Evolutionary conservation across 1,140 invertebrate species (phyloP).

Genomic region (Leptestheria dahalacensis): DNA sequence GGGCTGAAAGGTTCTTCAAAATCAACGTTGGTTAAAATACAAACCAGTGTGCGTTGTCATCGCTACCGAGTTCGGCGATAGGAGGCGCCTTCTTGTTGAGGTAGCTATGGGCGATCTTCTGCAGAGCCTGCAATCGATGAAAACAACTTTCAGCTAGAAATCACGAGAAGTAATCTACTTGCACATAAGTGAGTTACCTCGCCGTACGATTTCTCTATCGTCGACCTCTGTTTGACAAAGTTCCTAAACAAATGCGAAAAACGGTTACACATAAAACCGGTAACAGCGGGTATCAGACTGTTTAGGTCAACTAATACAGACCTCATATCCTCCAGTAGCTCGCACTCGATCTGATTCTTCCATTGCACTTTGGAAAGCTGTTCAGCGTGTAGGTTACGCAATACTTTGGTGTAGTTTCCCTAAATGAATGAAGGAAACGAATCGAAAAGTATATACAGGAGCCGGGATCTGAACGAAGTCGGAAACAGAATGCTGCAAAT

Average conservation of each 20-base stretch:
- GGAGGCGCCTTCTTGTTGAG: conserved; percentile 82
- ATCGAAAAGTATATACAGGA: conserved; percentile 16
- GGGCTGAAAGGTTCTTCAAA: conserved; percentile 15
- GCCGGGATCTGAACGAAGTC: conserved; percentile 2
- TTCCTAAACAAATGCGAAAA: conserved; percentile 40
- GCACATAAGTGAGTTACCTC: conserved; percentile 45
- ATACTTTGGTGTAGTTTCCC: conserved; percentile 75
- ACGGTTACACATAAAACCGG: not conserved
- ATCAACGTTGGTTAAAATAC: conserved; percentile 85
- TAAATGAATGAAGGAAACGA: conserved; percentile 33
- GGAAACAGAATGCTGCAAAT: not conserved
- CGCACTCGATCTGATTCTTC: conserved; percentile 92
- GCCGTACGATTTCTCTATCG: conserved; percentile 87
- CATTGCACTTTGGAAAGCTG: conserved; percentile 78
- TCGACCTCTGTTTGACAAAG: conserved; percentile 77
- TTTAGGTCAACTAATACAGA: conserved; percentile 4
- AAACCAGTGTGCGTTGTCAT: too few species aligned
- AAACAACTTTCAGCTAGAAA: not conserved
- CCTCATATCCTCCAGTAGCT: conserved; percentile 82
- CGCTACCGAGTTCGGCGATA: conserved; percentile 71
- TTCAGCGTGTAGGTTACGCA: conserved; percentile 81
- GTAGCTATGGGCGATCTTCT: conserved; percentile 78
- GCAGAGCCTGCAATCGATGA: conserved; percentile 50
- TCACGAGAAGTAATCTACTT: not conserved
- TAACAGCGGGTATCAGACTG: not conserved